Evolutionary conservation across 2,113 vertebrate species (phyloP).

Genomic region (Ophthalmolycus amberensis): DNA sequence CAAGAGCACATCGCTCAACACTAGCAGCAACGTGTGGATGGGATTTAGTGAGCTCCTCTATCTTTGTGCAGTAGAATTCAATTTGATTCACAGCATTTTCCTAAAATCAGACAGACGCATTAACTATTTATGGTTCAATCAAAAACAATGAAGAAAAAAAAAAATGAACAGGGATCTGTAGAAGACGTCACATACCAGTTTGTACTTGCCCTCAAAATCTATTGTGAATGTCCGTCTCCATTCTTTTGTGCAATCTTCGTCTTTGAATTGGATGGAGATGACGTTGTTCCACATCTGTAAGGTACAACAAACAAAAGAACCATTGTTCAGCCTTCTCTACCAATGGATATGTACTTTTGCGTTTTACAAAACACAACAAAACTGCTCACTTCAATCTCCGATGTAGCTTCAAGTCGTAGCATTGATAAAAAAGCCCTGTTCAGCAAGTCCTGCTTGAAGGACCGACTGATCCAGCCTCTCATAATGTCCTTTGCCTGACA

Average conservation of each 20-base stretch:
- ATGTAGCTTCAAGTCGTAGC: neutral
- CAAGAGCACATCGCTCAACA: constrained; percentile 87
- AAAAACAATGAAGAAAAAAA: neutral
- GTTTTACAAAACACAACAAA: neutral
- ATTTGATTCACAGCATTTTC: constrained; percentile 80
- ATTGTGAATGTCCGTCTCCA: constrained; percentile 84
- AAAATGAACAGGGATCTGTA: neutral
- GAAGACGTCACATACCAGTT: constrained; percentile 79
- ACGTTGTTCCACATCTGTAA: constrained; percentile 87
- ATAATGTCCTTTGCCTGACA: constrained; percentile 34
- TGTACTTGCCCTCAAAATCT: constrained; percentile 87
- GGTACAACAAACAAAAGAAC: neutral
- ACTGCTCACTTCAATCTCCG: constrained; percentile 75
- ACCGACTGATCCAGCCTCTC: constrained; percentile 72
- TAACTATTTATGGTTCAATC: neutral
- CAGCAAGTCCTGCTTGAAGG: constrained; percentile 57
- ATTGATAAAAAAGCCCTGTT: accelerated
- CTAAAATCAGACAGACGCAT: constrained; percentile 69
- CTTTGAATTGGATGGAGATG: constrained; percentile 83
- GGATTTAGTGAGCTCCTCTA: neutral
- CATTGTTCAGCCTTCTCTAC: neutral
- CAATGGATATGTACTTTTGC: neutral
- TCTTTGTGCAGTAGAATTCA: constrained; percentile 81
- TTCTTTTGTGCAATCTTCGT: constrained; percentile 62
- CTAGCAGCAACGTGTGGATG: constrained; percentile 75